Evolutionary conservation across 64 coral and sea anemone species (phyloP), one percentile per base, ranked within the genome.

Genomic region (Stichodactyla mertensii): DNA sequence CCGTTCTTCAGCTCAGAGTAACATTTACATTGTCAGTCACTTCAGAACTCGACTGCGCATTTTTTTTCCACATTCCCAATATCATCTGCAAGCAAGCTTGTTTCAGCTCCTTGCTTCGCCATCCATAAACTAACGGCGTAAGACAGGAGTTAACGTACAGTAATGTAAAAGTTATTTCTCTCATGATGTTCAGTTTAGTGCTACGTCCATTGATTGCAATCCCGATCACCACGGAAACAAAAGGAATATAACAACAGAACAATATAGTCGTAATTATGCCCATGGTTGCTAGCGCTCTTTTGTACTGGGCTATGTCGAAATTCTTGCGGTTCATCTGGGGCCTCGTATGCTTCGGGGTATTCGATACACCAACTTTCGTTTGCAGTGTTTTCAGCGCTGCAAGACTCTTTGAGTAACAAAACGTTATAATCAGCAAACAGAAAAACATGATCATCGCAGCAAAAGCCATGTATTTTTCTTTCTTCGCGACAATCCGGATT

Each of bases 131-230:
- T 54, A 77, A 55, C 20, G 89, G 89, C 16, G 83, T 91, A 4
- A 91, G 56, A 7, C 82, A 91, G 0, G 89, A 91, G 54, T 91
- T 91, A 4, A 91, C 51, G 53, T 52, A 91, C 10, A 80, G 71
- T 16, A 91, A 59, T 0, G 82, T 91, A 24, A 86, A 85, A 9
- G 83, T 77, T 27, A 86, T 55, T 53, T 78, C 80, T 16, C 83
- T 56, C 10, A 83, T 67, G 0, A 74, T 55, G 74, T 91, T 84
- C 11, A 91, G 64, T 52, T 10, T 1, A 7, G 26, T 4, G 23
- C 82, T 86, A 13, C 89, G 89, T 79, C 83, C 89, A 7, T 77
- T 91, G 55, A 86, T n/a, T 4, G 84, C 83, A n/a, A 91, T 78
- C 2, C 66, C 83, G 15, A 70, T 61, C 16, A 91, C 61, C 51